These are phyloP conservation scores for Xerus inauris DNA, from an alignment of 2,113 vertebrate genomes.

Conservation along the genomic window DNA sequence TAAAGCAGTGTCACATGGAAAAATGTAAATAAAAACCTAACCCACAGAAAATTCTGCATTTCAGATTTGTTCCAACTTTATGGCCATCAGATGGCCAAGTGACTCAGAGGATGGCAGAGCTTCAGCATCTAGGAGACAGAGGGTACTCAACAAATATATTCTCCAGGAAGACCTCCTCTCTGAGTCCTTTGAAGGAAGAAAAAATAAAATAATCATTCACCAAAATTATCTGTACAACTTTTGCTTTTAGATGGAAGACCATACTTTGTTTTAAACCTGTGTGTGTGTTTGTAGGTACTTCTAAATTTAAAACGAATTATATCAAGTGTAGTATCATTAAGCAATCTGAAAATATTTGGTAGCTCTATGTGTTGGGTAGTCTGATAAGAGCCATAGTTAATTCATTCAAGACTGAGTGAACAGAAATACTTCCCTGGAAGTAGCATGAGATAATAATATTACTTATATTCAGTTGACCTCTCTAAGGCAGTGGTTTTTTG, in stretches of 20 bases:
- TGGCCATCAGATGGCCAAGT: accelerated
- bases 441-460: background rate
- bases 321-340: background rate
- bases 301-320: background rate
- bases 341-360: background rate
- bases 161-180: background rate
- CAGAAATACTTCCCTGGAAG: background rate
- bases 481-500: background rate
- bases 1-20: too few relatives aligned
- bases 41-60: background rate
- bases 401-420: background rate
- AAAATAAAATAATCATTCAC: background rate
- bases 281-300: background rate
- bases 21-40: background rate
- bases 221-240: background rate
- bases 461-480: background rate
- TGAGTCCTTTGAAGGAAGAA: background rate
- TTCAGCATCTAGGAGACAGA: background rate
- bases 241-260: background rate
- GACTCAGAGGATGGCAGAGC: accelerated
- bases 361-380: background rate
- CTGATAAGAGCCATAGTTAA: background rate
- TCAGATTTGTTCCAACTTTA: background rate
- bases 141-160: background rate
- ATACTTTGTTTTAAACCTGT: background rate